Evolutionary conservation across 2,113 vertebrate species (phyloP), one percentile per base, ranked within the genome.

Genomic region (Charadrius vociferus): DNA sequence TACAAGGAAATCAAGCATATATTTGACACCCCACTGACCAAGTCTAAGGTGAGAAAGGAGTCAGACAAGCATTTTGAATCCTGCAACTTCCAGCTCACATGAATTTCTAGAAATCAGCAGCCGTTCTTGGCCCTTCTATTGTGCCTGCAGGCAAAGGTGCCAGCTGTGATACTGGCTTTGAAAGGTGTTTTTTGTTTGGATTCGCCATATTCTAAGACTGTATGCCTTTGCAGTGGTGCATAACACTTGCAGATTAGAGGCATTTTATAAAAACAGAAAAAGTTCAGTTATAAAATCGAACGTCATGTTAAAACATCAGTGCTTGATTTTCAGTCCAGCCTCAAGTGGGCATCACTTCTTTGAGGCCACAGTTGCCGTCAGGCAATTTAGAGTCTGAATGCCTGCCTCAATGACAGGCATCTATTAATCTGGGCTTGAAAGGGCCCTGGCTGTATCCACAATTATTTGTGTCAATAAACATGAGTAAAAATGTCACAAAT

Each of bases 91-190:
- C 86, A 86, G 71, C 8, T 90, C 61, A 67, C 26, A 29, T 6
- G 8, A 43, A 84, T 88, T 50, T 53, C 84, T 71, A 93, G 85
- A 96, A 87, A 91, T 43, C 73, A 95, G 29, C 77, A 93, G 65
- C 65, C 87, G 43, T 78, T 86, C 58, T 73, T 78, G 71, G 58
- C 82, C 19, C 12, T 88, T 92, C 50, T 84, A 45, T 29, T 89
- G 53, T 86, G 53, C 50, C 36, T 89, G 90, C 66, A 65, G 49
- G 66, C 86, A 83, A 81, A 89, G 30, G 22, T 92, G 53, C 47
- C 77, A 93, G 50, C 37, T 89, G 55, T 53, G 62, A 83, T 23
- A 47, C 27, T 79, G 34, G 20, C 61, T 93, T 93, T 78, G 77
- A 95, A 91, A 56, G 71, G 71, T 10, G 32, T 23, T 94, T 97